Base-by-base conservation (phyloP, 2,888 invertebrate genomes). In the Eucriotettix oculatus region DNA sequence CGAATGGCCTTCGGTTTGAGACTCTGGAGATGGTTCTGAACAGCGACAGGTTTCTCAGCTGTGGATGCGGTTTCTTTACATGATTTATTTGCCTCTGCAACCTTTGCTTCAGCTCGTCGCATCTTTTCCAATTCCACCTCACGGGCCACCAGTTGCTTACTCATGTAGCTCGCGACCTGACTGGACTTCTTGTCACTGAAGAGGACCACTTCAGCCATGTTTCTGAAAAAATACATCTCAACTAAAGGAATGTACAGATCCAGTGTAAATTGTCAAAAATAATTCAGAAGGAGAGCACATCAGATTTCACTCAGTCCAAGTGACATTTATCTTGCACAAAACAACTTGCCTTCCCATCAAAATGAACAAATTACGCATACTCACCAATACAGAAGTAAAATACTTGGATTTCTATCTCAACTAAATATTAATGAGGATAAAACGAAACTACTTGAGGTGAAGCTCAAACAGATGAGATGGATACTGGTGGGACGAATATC, bases 41-140 rank as follows among this genome's bases (percentile, higher is more conserved):
- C 63, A 3, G 71, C 71, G 0, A 66, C 62, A 40, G 56, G 42
- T 58, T 67, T 66, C 52, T 68, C n/a, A 66, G 73, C 71, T 52
- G 63, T 53, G 56, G 61, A 55, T 44, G 53, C 42, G 1, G 57
- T 12, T 11, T 42, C 56, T 41, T n/a, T 52, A n/a, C 40, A 52
- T 16, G 56, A 10, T 41, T 63, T 58, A 40, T 54, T 58, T 29
- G 57, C 42, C 41, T 59, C 60, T 29, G 42, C 29, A 10, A 41
- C 55, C 42, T 65, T 63, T n/a, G 52, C 56, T 59, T 61, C 75
- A 56, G 73, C 76, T 57, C 85, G 75, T 58, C 87, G 74, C 70
- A 93, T 85, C 68, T 84, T 81, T 71, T 89, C 90, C 54, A 87
- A 68, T 66, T 90, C 89, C 61, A 92, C 84, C 75, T 93, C 91